phyloP scores from a whole-genome alignment of 2,113 vertebrate genomes.

The Eublepharis macularius region DNA sequence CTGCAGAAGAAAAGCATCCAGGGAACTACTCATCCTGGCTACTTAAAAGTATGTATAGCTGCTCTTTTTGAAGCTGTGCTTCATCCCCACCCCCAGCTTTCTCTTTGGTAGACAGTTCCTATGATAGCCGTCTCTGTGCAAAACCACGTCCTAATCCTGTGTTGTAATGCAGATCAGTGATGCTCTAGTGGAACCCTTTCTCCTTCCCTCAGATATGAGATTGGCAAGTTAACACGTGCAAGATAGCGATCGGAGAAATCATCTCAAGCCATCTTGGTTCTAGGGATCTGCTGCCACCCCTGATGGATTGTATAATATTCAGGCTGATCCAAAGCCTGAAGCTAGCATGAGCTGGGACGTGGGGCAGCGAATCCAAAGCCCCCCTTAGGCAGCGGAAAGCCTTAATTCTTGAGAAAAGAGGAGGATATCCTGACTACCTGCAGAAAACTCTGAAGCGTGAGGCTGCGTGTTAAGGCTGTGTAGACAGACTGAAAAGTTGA shows the following conservation, averaged over 20 bases:
- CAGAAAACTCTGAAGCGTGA: background rate
- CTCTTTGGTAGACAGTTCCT: too few relatives aligned
- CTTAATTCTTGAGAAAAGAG: too few relatives aligned
- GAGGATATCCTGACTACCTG: too few relatives aligned
- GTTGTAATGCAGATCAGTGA: too few relatives aligned
- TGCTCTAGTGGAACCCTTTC: too few relatives aligned
- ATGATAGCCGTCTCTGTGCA: background rate
- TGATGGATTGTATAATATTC: background rate
- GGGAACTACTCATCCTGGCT: constrained; percentile 70
- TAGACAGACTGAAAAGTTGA: background rate
- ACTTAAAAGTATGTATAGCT: constrained; percentile 73
- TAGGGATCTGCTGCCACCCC: background rate
- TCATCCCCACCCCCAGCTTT: background rate
- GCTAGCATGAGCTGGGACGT: background rate
- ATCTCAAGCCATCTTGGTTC: background rate
- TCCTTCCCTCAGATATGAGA: background rate
- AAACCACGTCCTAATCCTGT: background rate
- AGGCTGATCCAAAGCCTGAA: background rate
- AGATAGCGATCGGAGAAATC: background rate
- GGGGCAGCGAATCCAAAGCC: background rate
- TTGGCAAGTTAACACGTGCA: background rate
- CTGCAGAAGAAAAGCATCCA: constrained; percentile 82
- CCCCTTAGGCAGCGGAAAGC: too few relatives aligned
- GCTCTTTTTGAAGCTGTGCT: background rate
- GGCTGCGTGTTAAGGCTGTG: too few relatives aligned